Percentiles rank a stretch among this genome's conserved stretches.
Conservation (phyloP, 2,113 vertebrate species). For the Mustela lutreola region DNA sequence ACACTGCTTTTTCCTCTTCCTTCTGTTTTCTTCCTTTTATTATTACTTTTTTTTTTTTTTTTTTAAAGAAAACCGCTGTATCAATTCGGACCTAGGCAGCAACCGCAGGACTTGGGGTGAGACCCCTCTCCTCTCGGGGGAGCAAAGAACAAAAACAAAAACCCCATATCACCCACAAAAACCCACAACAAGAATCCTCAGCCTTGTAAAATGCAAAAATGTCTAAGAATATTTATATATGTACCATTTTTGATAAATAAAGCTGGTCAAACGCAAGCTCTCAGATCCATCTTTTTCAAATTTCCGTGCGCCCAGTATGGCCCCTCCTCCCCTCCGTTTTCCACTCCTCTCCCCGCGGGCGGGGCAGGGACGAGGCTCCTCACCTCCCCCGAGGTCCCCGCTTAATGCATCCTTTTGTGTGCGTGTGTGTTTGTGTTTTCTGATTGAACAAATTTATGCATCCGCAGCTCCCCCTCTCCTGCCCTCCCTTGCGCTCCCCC, state of each 20-base stretch:
- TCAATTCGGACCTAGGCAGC: slow-evolving; percentile 82
- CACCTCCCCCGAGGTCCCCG: background rate
- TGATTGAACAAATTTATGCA: slow-evolving; percentile 99
- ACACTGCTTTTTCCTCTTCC: slow-evolving; percentile 46
- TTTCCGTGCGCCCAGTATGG: background rate
- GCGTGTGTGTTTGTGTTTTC: slow-evolving; percentile 93
- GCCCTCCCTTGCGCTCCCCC: slow-evolving; percentile 87
- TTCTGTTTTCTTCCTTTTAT: slow-evolving; percentile 82
- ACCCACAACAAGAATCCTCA: slow-evolving; percentile 96
- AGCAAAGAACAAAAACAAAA: slow-evolving; percentile 50
- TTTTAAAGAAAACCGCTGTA: slow-evolving; percentile 67
- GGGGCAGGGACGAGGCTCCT: background rate
- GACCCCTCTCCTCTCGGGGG: slow-evolving; percentile 83
- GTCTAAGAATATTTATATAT: slow-evolving; percentile 99
- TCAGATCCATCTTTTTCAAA: slow-evolving; percentile 68
- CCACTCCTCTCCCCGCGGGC: background rate
- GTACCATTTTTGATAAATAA: slow-evolving; percentile 99
- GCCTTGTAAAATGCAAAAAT: slow-evolving; percentile 97
- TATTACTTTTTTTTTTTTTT: slow-evolving; percentile 71
- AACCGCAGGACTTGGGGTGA: slow-evolving; percentile 88
- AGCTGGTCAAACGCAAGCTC: slow-evolving; percentile 86
- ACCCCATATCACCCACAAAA: slow-evolving; percentile 76
- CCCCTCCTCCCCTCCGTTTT: background rate
- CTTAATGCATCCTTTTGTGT: slow-evolving; percentile 90
- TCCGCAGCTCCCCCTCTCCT: slow-evolving; percentile 87